Evolutionary conservation across 2,797 vertebrate genomes (phyloP).

Genomic region (Falco peregrinus): DNA sequence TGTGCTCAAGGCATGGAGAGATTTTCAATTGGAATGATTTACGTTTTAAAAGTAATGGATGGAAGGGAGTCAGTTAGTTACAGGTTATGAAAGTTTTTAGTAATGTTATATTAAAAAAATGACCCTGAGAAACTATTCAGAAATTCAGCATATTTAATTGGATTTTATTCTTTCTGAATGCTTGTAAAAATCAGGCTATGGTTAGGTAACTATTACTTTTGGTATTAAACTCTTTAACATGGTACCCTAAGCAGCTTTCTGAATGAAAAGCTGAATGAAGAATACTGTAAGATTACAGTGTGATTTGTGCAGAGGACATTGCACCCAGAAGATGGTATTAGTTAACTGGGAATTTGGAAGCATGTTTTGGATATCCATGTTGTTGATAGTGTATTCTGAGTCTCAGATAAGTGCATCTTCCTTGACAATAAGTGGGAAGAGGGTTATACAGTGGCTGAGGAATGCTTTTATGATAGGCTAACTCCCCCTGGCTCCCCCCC

Average conservation of each 20-base stretch:
- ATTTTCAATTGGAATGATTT: neutral
- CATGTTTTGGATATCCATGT: neutral
- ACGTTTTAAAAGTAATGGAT: neutral
- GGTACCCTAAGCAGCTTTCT: neutral
- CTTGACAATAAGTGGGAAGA: neutral
- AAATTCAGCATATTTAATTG: neutral
- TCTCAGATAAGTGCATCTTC: neutral
- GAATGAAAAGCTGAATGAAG: neutral
- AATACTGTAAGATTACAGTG: neutral
- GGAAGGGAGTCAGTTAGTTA: neutral
- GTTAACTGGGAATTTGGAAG: neutral
- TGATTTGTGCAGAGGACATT: neutral
- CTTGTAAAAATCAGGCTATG: neutral
- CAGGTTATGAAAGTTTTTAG: neutral
- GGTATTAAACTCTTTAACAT: neutral
- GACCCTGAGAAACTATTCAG: neutral
- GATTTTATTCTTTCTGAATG: neutral
- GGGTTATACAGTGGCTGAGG: neutral
- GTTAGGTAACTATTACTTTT: neutral
- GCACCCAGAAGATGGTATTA: neutral
- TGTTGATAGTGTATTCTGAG: neutral
- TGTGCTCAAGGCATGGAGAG: neutral
- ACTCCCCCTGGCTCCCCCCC: neutral
- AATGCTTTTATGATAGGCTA: neutral
- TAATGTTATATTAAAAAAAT: neutral